Base-by-base conservation (phyloP, 2,888 invertebrate genomes). In the Hypomecis punctinalis region DNA sequence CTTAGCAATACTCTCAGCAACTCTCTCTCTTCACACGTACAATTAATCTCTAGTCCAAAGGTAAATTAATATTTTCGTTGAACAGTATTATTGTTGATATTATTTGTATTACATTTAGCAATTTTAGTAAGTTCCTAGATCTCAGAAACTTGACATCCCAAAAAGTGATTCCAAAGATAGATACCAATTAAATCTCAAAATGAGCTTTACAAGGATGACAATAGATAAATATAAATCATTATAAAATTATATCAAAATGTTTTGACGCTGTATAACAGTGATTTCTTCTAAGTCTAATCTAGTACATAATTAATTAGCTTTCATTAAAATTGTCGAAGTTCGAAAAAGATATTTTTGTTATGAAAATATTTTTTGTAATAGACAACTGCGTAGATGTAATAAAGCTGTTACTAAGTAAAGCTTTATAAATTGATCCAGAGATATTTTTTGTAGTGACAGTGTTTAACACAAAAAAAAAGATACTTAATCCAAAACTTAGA, bases 161-260 rank as follows among this genome's bases (percentile, higher is more conserved):
- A 87, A 86, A 80, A 81, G 76, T 79, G 73, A 83, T 83, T 83
- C 85, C 85, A 84, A 85, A 85, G 78, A 82, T 76, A 85, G 78
- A 82, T 76, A 72, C 72, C 66, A 70, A 66, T 72, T 74, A 75
- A 71, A 65, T 70, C 71, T 63, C 59, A 47, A 53, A 68, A 72
- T 66, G 88, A 89, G 89, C 89, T 90, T 90, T 89, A 89, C 83
- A 77, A 43, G 59, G 71, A 82, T 23, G 89, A 90, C 89, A 90
- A 90, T 90, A 89, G 88, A 76, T 80, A 82, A 72, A 71, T 70
- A 68, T 69, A 76, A 71, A 75, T 69, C 68, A 65, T 67, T 75
- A 72, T 66, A 69, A 75, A 68, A 76, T 71, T 56, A 79, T 76
- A 82, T 76, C 74, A 76, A 74, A 68, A 71, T 69, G 70, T 69